Evolutionary conservation across 2,113 vertebrate species (phyloP), one percentile per base, ranked within the genome.

Genomic region (Hippocampus zosterae): DNA sequence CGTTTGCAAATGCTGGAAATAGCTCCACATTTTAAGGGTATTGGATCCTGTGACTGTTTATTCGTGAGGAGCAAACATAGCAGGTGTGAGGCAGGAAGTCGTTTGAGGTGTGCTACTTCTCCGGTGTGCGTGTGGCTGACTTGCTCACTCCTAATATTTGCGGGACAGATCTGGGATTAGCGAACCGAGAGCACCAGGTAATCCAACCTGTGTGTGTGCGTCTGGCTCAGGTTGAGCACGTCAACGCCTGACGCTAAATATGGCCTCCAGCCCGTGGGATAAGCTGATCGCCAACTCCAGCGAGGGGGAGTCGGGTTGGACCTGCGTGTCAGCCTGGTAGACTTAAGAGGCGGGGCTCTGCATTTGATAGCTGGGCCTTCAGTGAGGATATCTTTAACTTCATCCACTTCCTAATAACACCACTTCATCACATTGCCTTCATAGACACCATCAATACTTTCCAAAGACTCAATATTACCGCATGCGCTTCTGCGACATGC

Each of bases 131-230:
- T 82, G 68, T 16, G 72, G 73, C 81, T 83, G 73, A 85, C 75
- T 82, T 79, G 52, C 67, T 66, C 60, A 0, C 71, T 48, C 67
- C 73, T 91, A 89, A 87, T 88, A 86, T 89, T 77, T 55, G 78
- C 68, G 50, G 75, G 79, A 72, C 86, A 84, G 86, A 85, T 83
- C 84, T 77, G 70, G 85, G 84, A 89, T 90, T 87, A 91, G 64
- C 57, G 78, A 84, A 85, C 79, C 75, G 73, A 79, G 74, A 77
- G 75, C 65, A 68, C 65, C 79, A 78, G 84, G 79, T 91, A 91
- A 91, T 89, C 88, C 87, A 72, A 75, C 76, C 82, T 72, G 7
- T 27, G 82, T 67, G 66, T 79, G 66, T 79, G 79, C 81, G 76
- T 29, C 55, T 81, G 80, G 72, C 69, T 68, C 78, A 85, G 86